phyloP scores from a whole-genome alignment of 2,113 vertebrate genomes.

The Spea multiplicata region DNA sequence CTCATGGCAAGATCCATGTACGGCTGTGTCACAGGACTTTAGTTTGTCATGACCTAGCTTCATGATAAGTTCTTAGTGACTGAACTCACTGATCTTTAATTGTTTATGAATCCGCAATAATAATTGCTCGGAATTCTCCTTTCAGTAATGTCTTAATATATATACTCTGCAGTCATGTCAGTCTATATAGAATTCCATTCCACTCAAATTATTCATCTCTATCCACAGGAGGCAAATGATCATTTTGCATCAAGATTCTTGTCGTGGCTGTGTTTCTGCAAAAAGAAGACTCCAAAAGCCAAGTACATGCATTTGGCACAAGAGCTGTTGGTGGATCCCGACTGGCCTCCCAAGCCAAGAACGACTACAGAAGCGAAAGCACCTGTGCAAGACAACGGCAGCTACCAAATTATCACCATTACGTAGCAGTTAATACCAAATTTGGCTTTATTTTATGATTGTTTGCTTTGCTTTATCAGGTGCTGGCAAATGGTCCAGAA shows the following conservation, averaged over 20 bases:
- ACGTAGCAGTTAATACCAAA: slow-evolving; percentile 68
- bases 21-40: no score
- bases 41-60: slow-evolving; percentile 10
- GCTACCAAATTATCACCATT: slow-evolving; percentile 76
- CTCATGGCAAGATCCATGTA: no score
- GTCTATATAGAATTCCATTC: neutral
- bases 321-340: slow-evolving; percentile 89
- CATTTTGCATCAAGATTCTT: slow-evolving; percentile 64
- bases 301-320: slow-evolving; percentile 95
- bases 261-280: slow-evolving; percentile 68
- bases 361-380: slow-evolving; percentile 91
- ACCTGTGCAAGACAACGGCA: slow-evolving; percentile 71
- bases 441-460: slow-evolving; percentile 17
- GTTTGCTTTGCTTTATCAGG: neutral
- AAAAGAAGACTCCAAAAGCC: slow-evolving; percentile 78
- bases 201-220: neutral
- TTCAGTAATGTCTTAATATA: neutral
- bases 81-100: neutral
- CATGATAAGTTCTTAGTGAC: neutral
- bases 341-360: slow-evolving; percentile 95
- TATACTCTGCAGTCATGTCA: neutral
- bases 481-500: neutral
- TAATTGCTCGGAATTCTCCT: neutral
- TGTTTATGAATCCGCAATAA: no score
- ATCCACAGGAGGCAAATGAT: slow-evolving; percentile 72